Percentiles rank a stretch among this genome's conserved stretches.
Evolutionary conservation across 2,113 vertebrate species (phyloP).

Genomic region (Gila orcuttii): DNA sequence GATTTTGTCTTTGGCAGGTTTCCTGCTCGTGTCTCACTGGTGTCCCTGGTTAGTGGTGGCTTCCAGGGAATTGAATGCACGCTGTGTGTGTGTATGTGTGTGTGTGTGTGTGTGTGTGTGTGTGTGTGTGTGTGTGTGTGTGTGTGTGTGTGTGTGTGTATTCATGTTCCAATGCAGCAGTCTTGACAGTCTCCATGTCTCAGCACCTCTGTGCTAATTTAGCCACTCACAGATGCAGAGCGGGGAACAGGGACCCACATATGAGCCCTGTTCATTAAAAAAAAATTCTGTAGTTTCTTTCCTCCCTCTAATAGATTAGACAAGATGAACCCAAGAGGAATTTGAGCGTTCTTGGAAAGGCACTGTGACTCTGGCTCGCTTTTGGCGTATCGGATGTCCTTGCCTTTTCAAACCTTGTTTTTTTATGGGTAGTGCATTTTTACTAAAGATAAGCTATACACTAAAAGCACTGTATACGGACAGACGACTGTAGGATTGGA

Average conservation of each 20-base stretch:
- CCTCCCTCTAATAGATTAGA: background rate
- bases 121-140: too few relatives aligned
- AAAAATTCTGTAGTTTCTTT: background rate
- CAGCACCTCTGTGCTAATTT: constrained; percentile 34
- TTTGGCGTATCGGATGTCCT: constrained; percentile 14
- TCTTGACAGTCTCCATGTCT: constrained; percentile 12
- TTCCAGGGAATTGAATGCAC: background rate
- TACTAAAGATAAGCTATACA: constrained; percentile 11
- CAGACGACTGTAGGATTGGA: background rate
- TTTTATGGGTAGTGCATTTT: constrained; percentile 7
- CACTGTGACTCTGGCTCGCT: background rate
- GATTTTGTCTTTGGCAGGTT: constrained; percentile 21
- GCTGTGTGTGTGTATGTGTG: background rate
- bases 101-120: constrained; percentile 8
- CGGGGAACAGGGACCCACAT: background rate
- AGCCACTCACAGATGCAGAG: constrained; percentile 19
- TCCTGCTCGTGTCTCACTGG: background rate
- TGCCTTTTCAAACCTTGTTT: background rate
- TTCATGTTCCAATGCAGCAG: background rate
- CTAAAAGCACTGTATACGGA: constrained; percentile 12
- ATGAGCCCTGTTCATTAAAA: constrained; percentile 19
- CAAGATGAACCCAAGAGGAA: constrained; percentile 20
- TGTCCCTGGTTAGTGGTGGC: background rate
- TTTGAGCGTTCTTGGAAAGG: constrained; percentile 9
- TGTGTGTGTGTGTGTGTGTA: constrained; percentile 7